Evolutionary conservation across 2,797 vertebrate genomes (phyloP), one percentile per base, ranked within the genome.

Genomic region (Halcyon leucocephala): DNA sequence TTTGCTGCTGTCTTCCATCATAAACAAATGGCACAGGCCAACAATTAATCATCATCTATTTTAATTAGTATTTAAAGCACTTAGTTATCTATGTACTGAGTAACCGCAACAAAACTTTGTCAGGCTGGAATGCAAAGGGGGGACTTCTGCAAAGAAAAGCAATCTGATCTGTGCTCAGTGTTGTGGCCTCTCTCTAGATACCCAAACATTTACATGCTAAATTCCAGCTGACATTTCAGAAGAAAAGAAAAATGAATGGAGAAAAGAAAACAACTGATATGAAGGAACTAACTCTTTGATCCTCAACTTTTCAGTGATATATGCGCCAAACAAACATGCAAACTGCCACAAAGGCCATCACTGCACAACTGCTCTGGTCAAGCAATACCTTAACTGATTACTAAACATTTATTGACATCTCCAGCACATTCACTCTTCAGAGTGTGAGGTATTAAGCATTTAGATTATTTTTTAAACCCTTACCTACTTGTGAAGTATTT

Each of bases 21-120:
- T 64, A 93, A 94, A 92, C 35, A 91, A 97, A 85, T 49, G 86
- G 21, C 79, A 91, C 24, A 90, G 85, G 81, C 73, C 85, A 96
- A 90, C 72, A 96, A 81, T 91, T 92, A 91, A 89, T 69, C 86
- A 86, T 82, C 72, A 92, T 95, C 67, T 96, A 89, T 96, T 97
- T 93, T 89, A 95, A 97, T 96, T 89, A 95, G 64, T 26, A 85
- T 94, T 94, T 92, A 81, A 95, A 94, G 22, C 35, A 78, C 85
- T 92, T 90, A 58, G 67, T 96, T 96, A 97, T 92, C 93, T 93
- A 26, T 73, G 39, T 74, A 90, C 76, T 88, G 76, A 91, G 70
- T 82, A 91, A 90, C 92, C 90, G 77, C 42, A 95, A 76, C 51
- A 89, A 86, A 90, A 90, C 88, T 87, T 86, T 88, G 57, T 96